Evolutionary conservation across 2,113 vertebrate genomes (phyloP).

Genomic region (Rhipidura dahli): DNA sequence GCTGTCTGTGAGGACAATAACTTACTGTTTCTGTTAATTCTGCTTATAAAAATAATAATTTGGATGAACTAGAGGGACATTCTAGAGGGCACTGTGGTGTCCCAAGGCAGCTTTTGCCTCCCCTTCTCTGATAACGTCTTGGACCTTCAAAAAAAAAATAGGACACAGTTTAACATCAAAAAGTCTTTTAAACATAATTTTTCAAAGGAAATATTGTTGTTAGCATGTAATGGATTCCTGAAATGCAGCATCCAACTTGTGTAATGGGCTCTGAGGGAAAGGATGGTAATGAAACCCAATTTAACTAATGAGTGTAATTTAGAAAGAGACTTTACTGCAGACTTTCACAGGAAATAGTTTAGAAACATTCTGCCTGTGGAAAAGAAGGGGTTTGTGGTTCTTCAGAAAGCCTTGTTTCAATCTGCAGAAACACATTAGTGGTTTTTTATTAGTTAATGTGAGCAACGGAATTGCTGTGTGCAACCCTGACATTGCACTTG

Average conservation of each 20-base stretch:
- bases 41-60: background rate
- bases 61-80: background rate
- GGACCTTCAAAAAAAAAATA: background rate
- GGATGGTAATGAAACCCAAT: background rate
- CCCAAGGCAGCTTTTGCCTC: background rate
- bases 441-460: background rate
- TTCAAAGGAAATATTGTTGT: background rate
- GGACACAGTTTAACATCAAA: background rate
- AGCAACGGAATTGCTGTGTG: background rate
- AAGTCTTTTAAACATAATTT: background rate
- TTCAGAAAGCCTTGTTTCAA: background rate
- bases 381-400: background rate
- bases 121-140: background rate
- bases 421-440: background rate
- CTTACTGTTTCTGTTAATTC: background rate
- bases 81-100: background rate
- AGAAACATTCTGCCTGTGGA: background rate
- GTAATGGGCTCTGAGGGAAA: background rate
- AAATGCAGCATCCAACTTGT: background rate
- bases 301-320: conserved; percentile 24
- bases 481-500: accelerated
- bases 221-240: background rate
- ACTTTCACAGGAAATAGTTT: background rate
- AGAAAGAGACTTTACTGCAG: background rate
- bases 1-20: background rate